Evolutionary conservation across 2,888 invertebrate species (phyloP), one percentile per base, ranked within the genome.

Genomic region (Patella caerulea): DNA sequence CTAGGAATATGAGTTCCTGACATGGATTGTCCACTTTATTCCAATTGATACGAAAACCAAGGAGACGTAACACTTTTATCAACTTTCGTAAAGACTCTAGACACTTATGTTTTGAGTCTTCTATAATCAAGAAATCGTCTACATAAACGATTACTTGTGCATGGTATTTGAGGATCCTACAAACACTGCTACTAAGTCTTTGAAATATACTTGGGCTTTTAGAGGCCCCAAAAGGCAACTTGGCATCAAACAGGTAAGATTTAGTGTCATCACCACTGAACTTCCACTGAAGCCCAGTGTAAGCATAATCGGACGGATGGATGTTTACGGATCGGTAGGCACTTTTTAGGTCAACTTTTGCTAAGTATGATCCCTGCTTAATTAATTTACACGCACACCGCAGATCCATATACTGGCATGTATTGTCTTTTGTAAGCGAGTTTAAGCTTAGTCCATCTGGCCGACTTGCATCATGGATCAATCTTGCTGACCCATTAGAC

Each of bases 331-430:
- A 72, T 17, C 72, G 29, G 45, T 72, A 72, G 9, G 72, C 72
- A 45, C 72, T 72, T 53, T 72, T 72, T n/a, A 72, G 15, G 72
- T 72, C 72, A 17, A 72, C 45, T 72, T 72, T 72, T 34, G 72
- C 72, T 7, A 72, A 45, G 53, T 34, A 72, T 34, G n/a, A 11
- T 17, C 45, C 52, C 14, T 45, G 53, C 3, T 17, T 34, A 19
- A 72, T 72, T 17, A 17, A 54, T 12, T 52, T 15, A 45, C 29
- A 45, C 45, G 72, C 72, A 34, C 53, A 45, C 11, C 53, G 52
- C 11, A 72, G 53, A 45, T 72, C 72, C 72, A 72, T 72, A 15
- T 72, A 72, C 12, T 24, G 45, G 53, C 72, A 72, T n/a, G 72
- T 19, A 11, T 24, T 72, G 53, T 72, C 72, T 53, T 72, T 45